Evolutionary conservation across 2,797 vertebrate species (phyloP), one percentile per base, ranked within the genome.

Genomic region (Melanotaenia trifasciata): DNA sequence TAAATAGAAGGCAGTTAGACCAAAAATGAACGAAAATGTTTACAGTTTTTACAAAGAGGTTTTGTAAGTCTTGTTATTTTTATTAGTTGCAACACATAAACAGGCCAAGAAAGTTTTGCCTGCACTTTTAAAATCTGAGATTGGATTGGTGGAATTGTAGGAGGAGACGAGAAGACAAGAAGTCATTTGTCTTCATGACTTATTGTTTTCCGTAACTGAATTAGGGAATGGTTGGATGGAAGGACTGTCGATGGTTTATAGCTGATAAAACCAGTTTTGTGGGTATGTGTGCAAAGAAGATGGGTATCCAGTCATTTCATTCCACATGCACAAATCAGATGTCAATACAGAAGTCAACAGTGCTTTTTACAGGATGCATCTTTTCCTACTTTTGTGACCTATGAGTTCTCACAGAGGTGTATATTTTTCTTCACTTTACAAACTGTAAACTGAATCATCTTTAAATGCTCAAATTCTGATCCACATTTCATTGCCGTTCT

Each of bases 201-300:
- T 82, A 78, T 80, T 58, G 40, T 38, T 67, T 62, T 74, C 53
- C 30, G 18, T 79, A 77, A 81, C 83, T 85, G 57, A 77, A 74
- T 85, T 78, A 79, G 64, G 54, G 57, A 76, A 57, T 33, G 40
- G 36, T 35, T 74, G 38, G 45, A 63, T 57, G 35, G 58, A 63
- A 22, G 45, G 70, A 58, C 18, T 7, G 66, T 72, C 67, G 70
- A 67, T 56, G 54, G 40, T 32, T 51, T 57, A 26, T 16, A 61
- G 45, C 3, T 1, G 61, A 64, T 58, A 53, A 71, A 81, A 73
- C 51, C 16, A 59, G 66, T 68, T 68, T 24, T 68, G 64, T 72
- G 58, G 51, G 3, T 67, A 13, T 61, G 40, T 43, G 38, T 11
- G 33, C 14, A 38, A 43, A 47, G 33, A 16, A 13, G 58, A 57